Percentiles rank a stretch among this genome's conserved stretches.
Evolutionary conservation across 64 coral and sea anemone species (phyloP).

Genomic region (Actinia tenebrosa): DNA sequence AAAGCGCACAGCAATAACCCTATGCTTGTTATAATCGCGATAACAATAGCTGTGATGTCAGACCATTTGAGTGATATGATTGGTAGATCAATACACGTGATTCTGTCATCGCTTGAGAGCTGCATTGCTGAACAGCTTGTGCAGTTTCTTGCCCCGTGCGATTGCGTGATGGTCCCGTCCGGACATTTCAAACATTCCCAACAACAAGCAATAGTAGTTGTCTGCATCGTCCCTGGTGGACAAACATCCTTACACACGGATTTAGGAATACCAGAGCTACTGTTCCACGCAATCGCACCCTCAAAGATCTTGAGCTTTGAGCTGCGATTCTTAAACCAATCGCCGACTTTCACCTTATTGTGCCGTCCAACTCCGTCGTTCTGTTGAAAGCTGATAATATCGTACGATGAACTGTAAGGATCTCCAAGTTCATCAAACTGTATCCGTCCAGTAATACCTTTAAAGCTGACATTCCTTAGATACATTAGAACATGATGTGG

Average conservation of each 20-base stretch:
- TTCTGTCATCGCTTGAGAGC: conserved; percentile 35
- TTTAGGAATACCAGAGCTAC: conserved; percentile 24
- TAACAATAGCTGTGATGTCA: conserved; percentile 26
- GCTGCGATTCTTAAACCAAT: conserved; percentile 33
- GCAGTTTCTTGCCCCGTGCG: conserved; percentile 32
- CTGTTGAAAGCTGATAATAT: conserved; percentile 66
- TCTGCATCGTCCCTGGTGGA: conserved; percentile 62
- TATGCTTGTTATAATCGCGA: conserved; percentile 2
- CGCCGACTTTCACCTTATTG: conserved; percentile 41
- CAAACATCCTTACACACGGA: conserved; percentile 51
- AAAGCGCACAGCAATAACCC: conserved; percentile 28
- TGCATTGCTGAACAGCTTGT: conserved; percentile 27
- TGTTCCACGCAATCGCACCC: conserved; percentile 34
- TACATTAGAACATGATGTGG: conserved; percentile 39
- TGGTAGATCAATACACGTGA: conserved; percentile 30
- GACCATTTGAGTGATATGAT: conserved; percentile 39
- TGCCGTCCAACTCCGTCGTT: background rate
- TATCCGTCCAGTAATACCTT: conserved; percentile 42
- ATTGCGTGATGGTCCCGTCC: conserved; percentile 21
- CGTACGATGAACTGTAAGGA: conserved; percentile 50
- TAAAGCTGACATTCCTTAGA: conserved; percentile 56
- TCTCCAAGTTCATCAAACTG: conserved; percentile 57
- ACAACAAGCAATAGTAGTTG: conserved; percentile 46
- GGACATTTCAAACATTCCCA: conserved; percentile 74
- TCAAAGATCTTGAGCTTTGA: conserved; percentile 22